Evolutionary conservation across 1,140 invertebrate species (phyloP).

Genomic region (Physella acuta): DNA sequence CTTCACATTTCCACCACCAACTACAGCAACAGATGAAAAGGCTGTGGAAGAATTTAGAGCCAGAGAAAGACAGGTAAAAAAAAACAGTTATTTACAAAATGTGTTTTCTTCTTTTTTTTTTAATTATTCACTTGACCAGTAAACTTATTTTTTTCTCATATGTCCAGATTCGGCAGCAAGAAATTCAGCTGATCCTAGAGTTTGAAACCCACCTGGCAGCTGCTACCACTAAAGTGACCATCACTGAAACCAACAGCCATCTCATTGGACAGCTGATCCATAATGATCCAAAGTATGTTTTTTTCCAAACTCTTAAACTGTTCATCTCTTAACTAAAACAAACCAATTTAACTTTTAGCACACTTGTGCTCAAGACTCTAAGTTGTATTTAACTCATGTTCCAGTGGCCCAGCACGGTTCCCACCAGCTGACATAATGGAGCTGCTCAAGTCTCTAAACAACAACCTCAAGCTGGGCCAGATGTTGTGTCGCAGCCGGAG

Average conservation of each 20-base stretch:
- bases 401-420: slow-evolving; percentile 73
- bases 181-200: slow-evolving; percentile 83
- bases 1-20: slow-evolving; percentile 76
- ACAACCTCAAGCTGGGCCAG: slow-evolving; percentile 81
- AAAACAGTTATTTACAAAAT: too few species aligned
- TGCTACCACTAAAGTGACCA: slow-evolving; percentile 79
- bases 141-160: background rate
- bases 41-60: slow-evolving; percentile 66
- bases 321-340: too few species aligned
- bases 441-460: slow-evolving; percentile 78
- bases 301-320: too few species aligned
- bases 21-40: slow-evolving; percentile 66
- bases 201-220: slow-evolving; percentile 92
- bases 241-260: slow-evolving; percentile 87
- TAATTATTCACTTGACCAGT: too few species aligned
- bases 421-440: slow-evolving; percentile 79
- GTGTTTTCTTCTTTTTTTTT: too few species aligned
- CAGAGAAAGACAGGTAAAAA: slow-evolving; percentile 68
- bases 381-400: slow-evolving; percentile 4
- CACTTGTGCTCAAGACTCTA: too few species aligned
- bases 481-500: slow-evolving; percentile 84
- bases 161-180: slow-evolving; percentile 67
- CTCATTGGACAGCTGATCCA: slow-evolving; percentile 79
- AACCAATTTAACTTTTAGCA: too few species aligned
- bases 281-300: slow-evolving; percentile 73